Evolutionary conservation across 2,888 invertebrate species (phyloP).

Genomic region (Phortica magna): DNA sequence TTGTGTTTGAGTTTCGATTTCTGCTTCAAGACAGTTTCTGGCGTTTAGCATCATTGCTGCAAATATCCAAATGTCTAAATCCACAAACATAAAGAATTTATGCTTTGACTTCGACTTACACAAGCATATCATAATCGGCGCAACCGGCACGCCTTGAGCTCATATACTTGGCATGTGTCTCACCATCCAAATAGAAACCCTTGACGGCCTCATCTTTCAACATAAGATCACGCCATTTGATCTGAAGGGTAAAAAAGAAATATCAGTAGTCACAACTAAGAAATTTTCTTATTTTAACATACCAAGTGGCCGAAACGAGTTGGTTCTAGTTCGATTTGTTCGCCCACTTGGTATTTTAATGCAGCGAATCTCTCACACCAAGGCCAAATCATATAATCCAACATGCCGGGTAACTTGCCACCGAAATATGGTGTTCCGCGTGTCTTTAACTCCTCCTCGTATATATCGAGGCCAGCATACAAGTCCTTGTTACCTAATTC

Average conservation of each 20-base stretch:
- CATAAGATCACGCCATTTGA: conserved; percentile 85
- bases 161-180: conserved; percentile 86
- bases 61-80: neutral
- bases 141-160: conserved; percentile 83
- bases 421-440: conserved; percentile 84
- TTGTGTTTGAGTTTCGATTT: neutral
- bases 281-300: neutral
- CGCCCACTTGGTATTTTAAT: conserved; percentile 81
- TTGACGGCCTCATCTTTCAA: conserved; percentile 85
- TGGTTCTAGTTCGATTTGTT: conserved; percentile 78
- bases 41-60: conserved; percentile 47
- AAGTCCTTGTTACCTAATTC: conserved; percentile 58
- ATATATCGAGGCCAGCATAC: conserved; percentile 80
- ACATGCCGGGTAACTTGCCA: conserved; percentile 85
- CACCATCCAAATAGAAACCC: conserved; percentile 83
- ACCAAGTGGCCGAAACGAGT: conserved; percentile 47
- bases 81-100: neutral
- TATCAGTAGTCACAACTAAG: neutral
- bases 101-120: conserved; percentile 34
- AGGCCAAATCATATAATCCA: conserved; percentile 92
- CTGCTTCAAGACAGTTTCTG: conserved; percentile 31
- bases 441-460: conserved; percentile 83
- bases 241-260: conserved; percentile 76
- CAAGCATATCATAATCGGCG: conserved; percentile 78
- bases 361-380: conserved; percentile 84